These are phyloP conservation scores for Gorilla gorilla DNA, from an alignment of 2,113 vertebrate species.

Conservation along the genomic window DNA sequence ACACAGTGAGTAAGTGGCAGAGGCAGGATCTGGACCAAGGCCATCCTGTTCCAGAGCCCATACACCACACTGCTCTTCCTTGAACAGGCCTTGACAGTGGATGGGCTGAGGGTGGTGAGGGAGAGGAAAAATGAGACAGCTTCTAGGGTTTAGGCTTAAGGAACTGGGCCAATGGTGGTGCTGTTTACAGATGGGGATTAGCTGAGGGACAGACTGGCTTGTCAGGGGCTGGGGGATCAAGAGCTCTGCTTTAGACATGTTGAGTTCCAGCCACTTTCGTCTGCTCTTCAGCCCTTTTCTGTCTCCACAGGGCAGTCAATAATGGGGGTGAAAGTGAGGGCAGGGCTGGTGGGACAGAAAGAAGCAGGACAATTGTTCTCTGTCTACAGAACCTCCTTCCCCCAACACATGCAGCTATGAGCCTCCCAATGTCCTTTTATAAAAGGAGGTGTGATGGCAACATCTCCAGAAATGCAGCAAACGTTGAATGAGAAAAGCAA, in stretches of 20 bases:
- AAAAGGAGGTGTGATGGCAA: neutral
- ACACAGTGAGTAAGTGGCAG: neutral
- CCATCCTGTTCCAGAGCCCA: neutral
- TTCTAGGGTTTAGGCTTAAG: neutral
- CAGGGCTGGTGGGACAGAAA: neutral
- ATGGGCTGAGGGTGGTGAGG: neutral
- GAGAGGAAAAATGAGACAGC: neutral
- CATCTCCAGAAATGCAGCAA: neutral
- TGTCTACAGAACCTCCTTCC: rapidly evolving
- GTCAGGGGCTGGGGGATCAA: rapidly evolving
- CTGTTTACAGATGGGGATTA: neutral
- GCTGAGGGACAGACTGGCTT: neutral
- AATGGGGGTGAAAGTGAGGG: neutral
- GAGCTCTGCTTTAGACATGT: neutral
- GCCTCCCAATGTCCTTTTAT: rapidly evolving
- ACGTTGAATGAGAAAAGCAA: neutral
- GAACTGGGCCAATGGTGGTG: neutral
- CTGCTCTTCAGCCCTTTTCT: neutral
- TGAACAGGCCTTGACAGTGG: neutral
- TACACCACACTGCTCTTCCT: neutral
- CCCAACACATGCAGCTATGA: neutral
- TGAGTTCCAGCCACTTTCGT: neutral
- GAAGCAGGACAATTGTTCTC: neutral
- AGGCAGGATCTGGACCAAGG: neutral
- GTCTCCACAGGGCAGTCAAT: too few species aligned